phyloP scores from a whole-genome alignment of 2,797 vertebrate genomes.

The Poecile montanus region DNA sequence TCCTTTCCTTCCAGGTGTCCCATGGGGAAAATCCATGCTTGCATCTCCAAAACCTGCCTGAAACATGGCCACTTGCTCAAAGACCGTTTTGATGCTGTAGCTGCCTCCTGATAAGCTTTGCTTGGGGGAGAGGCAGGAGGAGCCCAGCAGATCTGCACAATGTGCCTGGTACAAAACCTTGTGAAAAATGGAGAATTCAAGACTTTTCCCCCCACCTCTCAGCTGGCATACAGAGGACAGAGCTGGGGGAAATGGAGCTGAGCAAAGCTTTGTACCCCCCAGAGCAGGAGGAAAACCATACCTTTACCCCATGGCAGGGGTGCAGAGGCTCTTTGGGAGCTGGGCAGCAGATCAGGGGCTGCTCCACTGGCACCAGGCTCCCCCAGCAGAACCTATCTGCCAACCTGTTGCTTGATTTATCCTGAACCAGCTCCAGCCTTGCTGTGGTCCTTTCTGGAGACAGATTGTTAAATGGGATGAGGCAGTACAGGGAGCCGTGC shows the following conservation, averaged over 20 bases:
- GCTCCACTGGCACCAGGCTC: neutral
- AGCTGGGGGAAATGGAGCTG: neutral
- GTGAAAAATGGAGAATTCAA: neutral
- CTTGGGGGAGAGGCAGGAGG: neutral
- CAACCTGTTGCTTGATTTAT: neutral
- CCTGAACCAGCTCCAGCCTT: neutral
- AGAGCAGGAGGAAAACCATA: neutral
- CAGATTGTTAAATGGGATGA: neutral
- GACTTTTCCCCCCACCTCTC: neutral
- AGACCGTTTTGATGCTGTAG: neutral
- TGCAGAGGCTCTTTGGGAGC: neutral
- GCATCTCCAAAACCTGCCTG: neutral
- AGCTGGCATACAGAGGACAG: neutral
- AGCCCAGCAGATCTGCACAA: neutral
- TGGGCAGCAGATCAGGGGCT: neutral
- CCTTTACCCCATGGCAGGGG: rapidly evolving
- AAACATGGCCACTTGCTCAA: neutral
- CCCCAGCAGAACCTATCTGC: neutral
- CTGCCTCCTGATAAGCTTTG: neutral
- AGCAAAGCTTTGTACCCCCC: neutral
- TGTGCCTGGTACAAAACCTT: neutral
- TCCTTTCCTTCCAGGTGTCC: neutral
- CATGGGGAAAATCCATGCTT: neutral
- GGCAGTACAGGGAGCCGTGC: neutral
- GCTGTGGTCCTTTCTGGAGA: neutral